Evolutionary conservation across 2,888 invertebrate genomes (phyloP).

Genomic region (Tanypteryx hageni): DNA sequence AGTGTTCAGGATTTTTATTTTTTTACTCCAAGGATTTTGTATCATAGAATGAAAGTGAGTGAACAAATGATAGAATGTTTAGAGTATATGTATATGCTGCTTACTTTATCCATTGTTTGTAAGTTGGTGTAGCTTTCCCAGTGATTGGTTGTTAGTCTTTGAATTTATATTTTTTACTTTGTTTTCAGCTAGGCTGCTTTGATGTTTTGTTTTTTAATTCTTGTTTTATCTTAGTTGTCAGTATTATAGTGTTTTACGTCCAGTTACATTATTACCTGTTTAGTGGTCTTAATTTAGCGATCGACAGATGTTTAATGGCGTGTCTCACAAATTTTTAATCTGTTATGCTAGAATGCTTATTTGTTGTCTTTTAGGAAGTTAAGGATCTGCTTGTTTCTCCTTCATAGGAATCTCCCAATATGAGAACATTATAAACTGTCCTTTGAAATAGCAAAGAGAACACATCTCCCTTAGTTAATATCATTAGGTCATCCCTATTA

Average conservation of each 20-base stretch:
- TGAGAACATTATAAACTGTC: neutral
- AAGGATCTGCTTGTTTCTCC: neutral
- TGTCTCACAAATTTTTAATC: neutral
- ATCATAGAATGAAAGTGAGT: neutral
- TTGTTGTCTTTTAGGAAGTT: neutral
- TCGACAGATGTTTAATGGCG: neutral
- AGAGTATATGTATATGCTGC: neutral
- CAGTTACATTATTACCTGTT: neutral
- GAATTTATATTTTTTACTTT: too few relatives aligned
- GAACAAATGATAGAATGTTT: neutral
- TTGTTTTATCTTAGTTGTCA: neutral
- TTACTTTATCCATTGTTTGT: neutral
- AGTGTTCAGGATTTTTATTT: neutral
- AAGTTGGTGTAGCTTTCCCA: neutral
- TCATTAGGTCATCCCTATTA: neutral
- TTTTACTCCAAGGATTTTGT: neutral
- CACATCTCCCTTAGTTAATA: too few relatives aligned
- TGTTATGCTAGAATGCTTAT: neutral
- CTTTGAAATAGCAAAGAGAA: neutral
- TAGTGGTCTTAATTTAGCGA: neutral
- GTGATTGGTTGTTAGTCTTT: too few relatives aligned
- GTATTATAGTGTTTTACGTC: neutral
- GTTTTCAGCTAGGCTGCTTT: too few relatives aligned
- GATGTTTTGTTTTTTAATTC: neutral
- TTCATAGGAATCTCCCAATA: neutral